Conservation (phyloP, 2,888 invertebrate species). For the Pyrrhosoma nymphula region DNA sequence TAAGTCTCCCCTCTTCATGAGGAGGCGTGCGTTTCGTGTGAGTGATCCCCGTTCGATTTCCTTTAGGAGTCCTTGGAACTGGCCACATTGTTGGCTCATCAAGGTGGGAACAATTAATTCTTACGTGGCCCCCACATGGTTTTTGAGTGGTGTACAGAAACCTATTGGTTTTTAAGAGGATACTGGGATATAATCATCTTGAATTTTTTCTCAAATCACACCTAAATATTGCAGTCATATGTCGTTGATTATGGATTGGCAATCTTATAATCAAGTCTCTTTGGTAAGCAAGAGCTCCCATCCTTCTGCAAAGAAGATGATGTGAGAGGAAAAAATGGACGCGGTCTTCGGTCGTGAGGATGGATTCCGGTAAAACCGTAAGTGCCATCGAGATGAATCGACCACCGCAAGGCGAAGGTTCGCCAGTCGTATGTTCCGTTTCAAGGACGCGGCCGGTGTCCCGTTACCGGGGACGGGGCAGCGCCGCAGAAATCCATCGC, state of each 20-base stretch:
- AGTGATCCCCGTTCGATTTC: not conserved
- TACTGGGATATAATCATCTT: not conserved
- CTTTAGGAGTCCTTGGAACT: not conserved
- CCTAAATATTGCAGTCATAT: too few species aligned
- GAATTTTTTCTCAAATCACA: too few species aligned
- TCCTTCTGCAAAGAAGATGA: too few species aligned
- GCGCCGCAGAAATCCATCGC: not conserved
- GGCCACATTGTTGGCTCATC: not conserved
- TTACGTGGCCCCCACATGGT: not conserved
- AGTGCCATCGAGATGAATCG: slow-evolving; percentile 23
- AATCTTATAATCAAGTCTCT: not conserved
- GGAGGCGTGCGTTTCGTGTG: not conserved
- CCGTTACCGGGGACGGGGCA: not conserved
- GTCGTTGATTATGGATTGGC: too few species aligned
- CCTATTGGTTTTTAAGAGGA: not conserved
- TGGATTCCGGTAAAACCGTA: not conserved
- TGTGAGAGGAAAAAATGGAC: not conserved
- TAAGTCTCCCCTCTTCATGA: too few species aligned
- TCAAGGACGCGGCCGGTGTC: slow-evolving; percentile 5
- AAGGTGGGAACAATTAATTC: not conserved
- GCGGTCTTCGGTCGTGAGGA: not conserved
- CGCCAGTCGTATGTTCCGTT: not conserved
- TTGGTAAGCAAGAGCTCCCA: not conserved
- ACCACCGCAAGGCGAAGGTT: not conserved
- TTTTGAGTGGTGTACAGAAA: not conserved